These are phyloP conservation scores for Otus scops DNA, from an alignment of 2,797 vertebrate genomes.

Conservation along the genomic window DNA sequence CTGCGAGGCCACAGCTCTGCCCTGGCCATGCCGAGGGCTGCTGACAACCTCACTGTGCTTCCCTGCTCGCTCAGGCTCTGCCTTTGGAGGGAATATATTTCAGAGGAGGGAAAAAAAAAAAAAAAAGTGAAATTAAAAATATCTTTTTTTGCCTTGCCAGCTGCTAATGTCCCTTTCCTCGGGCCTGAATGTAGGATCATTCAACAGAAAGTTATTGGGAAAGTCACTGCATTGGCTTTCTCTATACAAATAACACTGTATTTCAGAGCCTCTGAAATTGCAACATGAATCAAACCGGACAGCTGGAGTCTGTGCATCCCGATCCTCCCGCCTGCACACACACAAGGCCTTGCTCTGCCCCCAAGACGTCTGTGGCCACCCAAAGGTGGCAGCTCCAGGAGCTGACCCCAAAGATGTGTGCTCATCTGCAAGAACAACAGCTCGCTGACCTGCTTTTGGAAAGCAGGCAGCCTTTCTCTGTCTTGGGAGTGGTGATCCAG, in stretches of 20 bases:
- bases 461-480: accelerated
- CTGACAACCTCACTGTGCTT: not conserved
- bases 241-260: not conserved
- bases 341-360: not conserved
- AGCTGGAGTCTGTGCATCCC: not conserved
- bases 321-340: accelerated
- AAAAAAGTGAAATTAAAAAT: not conserved
- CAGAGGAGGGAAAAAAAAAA: not conserved
- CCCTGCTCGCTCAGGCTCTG: not conserved
- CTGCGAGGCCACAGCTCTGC: not conserved
- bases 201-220: not conserved
- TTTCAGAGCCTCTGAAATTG: not conserved
- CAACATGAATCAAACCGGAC: not conserved
- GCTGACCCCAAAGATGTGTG: not conserved
- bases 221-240: not conserved
- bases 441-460: accelerated
- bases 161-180: not conserved
- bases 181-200: not conserved
- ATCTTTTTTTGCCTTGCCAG: not conserved
- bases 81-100: not conserved
- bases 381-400: not conserved
- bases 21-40: not conserved
- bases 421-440: not conserved
- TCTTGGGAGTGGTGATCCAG: not conserved
- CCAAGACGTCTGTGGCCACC: not conserved